Base-by-base conservation (phyloP, 2,113 vertebrate genomes). In the Pedionomus torquatus region DNA sequence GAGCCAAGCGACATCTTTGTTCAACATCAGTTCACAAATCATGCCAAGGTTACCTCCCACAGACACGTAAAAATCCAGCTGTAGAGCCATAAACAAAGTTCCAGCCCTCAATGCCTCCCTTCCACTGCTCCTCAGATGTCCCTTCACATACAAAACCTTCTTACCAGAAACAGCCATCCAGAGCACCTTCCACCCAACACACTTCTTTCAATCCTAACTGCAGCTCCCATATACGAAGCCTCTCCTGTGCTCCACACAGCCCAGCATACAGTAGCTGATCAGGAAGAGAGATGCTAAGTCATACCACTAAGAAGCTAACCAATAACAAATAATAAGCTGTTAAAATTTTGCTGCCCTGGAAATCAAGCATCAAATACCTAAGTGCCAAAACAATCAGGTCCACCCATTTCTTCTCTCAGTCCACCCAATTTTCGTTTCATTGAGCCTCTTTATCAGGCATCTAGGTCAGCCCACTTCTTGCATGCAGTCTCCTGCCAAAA, bases 361-460 rank as follows among this genome's bases (percentile, higher is more conserved):
- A 95, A 95, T 87, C 69, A 86, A 91, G 51, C 60, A 92, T 21
- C 79, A 71, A 95, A 92, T 82, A 63, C 43, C 17, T 11, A 79
- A 87, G 74, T 85, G 93, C 94, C 95, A 97, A 96, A 96, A 96
- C 78, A 96, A 96, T 60, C 94, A 87, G 89, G 92, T 95, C 94
- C 95, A 96, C 94, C 91, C 94, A 93, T 77, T 91, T 95, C 87
- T 96, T 91, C 91, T 89, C 89, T 89, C 95, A 79, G 68, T 96
- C 93, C 93, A 94, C 95, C 93, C 96, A 95, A 60, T 91, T 94
- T n/a, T 87, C 84, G 76, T 89, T 94, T 95, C 93, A 83, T 4
- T 69, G 11, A 94, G 78, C 41, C 52, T 90, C 91, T 94, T 95
- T 96, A 97, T 96, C 95, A 90, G 89, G 70, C 94, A 96, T 94